phyloP scores from a whole-genome alignment of 2,113 vertebrate genomes.

The Hyaena hyaena region DNA sequence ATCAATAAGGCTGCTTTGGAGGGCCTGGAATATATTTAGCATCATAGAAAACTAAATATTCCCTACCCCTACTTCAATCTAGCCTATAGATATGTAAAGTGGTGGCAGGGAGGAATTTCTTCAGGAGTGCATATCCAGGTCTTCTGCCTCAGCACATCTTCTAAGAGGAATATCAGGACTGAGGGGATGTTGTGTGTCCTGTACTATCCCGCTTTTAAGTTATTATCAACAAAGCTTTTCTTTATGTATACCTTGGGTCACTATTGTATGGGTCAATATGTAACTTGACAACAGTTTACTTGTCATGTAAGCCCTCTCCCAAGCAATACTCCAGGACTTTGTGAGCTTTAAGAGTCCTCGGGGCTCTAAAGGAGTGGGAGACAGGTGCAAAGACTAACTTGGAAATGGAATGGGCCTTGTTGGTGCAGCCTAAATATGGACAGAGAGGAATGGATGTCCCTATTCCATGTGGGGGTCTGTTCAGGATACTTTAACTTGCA shows the following conservation, averaged over 20 bases:
- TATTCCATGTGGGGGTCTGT: background rate
- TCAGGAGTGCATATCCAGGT: background rate
- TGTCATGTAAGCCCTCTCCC: background rate
- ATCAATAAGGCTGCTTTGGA: background rate
- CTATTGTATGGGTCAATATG: background rate
- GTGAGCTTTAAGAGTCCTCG: background rate
- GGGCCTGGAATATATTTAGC: background rate
- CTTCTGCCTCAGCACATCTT: background rate
- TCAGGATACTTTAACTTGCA: background rate
- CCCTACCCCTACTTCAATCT: background rate
- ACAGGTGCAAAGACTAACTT: background rate
- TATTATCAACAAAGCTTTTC: background rate
- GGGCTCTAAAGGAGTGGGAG: background rate
- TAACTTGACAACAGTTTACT: background rate
- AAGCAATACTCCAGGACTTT: background rate
- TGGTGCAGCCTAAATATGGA: background rate
- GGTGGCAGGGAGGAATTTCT: background rate
- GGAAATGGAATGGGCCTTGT: background rate
- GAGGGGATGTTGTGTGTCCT: background rate
- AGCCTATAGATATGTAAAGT: background rate
- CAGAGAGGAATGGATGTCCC: background rate
- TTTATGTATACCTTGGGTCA: background rate
- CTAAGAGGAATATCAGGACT: background rate
- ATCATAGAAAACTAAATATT: background rate
- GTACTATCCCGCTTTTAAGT: background rate